Evolutionary conservation across 35 echinoderm and acorn worm species (phyloP).

Genomic region (Heliocidaris tuberculata): DNA sequence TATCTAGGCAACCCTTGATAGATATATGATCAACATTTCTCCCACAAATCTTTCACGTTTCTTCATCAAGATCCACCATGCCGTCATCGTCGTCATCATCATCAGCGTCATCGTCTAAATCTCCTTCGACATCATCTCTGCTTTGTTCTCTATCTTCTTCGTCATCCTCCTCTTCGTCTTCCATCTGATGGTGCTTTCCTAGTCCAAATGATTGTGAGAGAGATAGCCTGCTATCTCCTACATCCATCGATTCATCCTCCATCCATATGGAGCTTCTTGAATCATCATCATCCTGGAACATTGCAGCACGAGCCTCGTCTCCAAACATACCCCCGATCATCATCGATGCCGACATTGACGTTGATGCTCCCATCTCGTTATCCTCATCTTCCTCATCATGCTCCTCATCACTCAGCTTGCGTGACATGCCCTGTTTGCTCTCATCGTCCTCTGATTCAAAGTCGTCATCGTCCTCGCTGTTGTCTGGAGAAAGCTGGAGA

Average conservation of each 20-base stretch:
- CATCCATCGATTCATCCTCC: conserved; percentile 21
- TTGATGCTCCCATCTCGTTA: neutral
- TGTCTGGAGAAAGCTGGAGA: conserved; percentile 93
- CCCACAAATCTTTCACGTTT: neutral
- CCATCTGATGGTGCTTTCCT: neutral
- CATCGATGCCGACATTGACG: conserved; percentile 7
- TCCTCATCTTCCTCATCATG: conserved; percentile 36
- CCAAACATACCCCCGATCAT: conserved; percentile 23
- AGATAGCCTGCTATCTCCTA: neutral
- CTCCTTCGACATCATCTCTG: conserved; percentile 48
- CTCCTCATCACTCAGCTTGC: conserved; percentile 32
- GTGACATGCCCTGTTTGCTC: neutral
- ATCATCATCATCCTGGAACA: conserved; percentile 40
- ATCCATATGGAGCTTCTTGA: conserved; percentile 10
- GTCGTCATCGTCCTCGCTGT: conserved; percentile 83
- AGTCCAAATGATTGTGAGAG: neutral
- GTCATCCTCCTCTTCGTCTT: conserved; percentile 31
- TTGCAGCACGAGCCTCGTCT: neutral
- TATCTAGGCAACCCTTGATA: neutral
- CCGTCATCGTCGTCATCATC: conserved; percentile 19
- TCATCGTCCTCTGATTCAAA: conserved; percentile 55
- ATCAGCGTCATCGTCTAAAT: conserved; percentile 40
- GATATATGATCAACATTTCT: neutral
- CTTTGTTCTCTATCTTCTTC: conserved; percentile 51
- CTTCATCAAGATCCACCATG: conserved; percentile 47